These are phyloP conservation scores for Miichthys miiuy DNA, from an alignment of 2,797 vertebrate genomes.

Conservation along the genomic window DNA sequence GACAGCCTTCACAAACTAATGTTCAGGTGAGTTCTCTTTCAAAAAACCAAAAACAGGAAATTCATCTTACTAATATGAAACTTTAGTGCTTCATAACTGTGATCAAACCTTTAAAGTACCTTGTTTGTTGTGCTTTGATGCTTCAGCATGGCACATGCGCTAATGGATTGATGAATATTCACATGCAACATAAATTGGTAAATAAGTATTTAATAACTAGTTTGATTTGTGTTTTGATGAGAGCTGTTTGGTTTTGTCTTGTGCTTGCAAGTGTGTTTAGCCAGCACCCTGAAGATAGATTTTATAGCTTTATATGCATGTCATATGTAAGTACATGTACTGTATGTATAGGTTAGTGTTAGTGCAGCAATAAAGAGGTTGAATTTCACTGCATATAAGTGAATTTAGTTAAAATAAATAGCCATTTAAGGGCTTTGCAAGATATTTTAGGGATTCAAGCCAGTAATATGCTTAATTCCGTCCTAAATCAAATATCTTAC, in stretches of 20 bases:
- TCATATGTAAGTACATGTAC: too few species aligned
- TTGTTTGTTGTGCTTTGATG: constrained; percentile 32
- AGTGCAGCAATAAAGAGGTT: not conserved
- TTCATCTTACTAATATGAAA: not conserved
- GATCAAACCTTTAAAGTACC: not conserved
- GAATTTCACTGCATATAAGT: not conserved
- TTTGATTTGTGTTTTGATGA: not conserved
- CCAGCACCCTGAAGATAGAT: not conserved
- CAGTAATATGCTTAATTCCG: not conserved
- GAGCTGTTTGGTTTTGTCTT: not conserved
- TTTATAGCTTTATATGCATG: not conserved
- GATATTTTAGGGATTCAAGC: not conserved
- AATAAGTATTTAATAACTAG: constrained; percentile 36
- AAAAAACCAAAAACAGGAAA: not conserved
- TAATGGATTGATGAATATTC: constrained; percentile 41
- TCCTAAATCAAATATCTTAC: not conserved
- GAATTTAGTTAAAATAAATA: not conserved
- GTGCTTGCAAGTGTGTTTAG: constrained; percentile 12
- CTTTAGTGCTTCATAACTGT: not conserved
- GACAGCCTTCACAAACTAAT: not conserved
- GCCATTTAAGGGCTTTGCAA: not conserved
- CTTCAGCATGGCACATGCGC: constrained; percentile 43
- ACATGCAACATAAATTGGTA: constrained; percentile 57
- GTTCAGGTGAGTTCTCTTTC: constrained; percentile 48
- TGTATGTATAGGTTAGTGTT: not conserved